Evolutionary conservation across 2,888 invertebrate genomes (phyloP).

Genomic region (Trachelus troglodyta): DNA sequence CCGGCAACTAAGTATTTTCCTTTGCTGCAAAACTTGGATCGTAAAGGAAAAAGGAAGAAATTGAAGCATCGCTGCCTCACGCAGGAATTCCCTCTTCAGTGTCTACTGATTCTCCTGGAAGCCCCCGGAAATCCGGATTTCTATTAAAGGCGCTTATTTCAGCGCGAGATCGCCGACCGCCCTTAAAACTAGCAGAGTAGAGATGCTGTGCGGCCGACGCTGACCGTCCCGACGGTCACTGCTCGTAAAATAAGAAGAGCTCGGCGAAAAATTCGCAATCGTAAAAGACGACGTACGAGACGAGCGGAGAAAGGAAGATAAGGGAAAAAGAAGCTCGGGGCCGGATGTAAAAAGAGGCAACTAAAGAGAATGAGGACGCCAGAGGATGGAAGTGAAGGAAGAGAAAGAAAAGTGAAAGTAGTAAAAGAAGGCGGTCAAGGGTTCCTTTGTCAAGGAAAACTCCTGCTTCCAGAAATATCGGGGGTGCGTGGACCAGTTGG

Average conservation of each 20-base stretch:
- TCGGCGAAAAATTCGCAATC: conserved; percentile 9
- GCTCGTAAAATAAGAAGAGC: neutral
- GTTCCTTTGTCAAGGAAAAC: too few species aligned
- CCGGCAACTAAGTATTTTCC: too few species aligned
- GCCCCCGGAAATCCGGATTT: neutral
- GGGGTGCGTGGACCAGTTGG: neutral
- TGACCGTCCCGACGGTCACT: conserved; percentile 8
- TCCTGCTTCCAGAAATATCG: too few species aligned
- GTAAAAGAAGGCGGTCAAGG: neutral
- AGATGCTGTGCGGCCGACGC: conserved; percentile 17
- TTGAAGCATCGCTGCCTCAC: too few species aligned
- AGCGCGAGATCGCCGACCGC: neutral
- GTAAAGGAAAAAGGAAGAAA: too few species aligned
- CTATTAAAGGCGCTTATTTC: neutral
- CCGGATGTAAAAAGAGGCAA: neutral
- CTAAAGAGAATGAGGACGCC: neutral
- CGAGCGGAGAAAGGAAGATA: conserved; percentile 1
- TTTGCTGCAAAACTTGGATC: too few species aligned
- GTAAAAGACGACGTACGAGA: conserved; percentile 8
- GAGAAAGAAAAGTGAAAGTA: neutral
- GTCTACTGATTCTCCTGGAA: neutral
- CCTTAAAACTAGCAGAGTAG: conserved; percentile 3
- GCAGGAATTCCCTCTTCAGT: too few species aligned
- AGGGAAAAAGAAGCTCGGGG: conserved; percentile 1
- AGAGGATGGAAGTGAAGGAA: neutral